Conservation (phyloP, 2,797 vertebrate species). For the Anguilla pacifica region DNA sequence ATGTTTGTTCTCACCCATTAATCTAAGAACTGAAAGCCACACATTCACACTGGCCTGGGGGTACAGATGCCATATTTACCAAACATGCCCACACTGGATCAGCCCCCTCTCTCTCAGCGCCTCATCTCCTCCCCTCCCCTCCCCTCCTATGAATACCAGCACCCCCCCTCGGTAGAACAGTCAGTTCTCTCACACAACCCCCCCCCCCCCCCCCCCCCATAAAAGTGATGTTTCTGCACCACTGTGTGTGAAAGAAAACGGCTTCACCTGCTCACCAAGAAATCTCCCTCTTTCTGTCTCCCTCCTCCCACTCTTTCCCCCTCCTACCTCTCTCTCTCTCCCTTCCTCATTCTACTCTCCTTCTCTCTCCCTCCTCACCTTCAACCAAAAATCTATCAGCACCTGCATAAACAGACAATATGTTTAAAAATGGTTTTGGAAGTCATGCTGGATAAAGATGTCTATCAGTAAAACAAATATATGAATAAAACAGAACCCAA, state of each 20-base stretch:
- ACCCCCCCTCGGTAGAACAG: not conserved
- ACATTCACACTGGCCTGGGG: slow-evolving; percentile 60
- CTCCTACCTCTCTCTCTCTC: not conserved
- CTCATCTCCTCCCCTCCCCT: not conserved
- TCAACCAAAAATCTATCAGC: not conserved
- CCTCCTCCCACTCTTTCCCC: not conserved
- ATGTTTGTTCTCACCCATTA: slow-evolving; percentile 73
- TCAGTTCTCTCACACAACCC: not conserved
- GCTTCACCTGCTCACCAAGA: slow-evolving; percentile 18
- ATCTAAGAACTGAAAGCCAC: slow-evolving; percentile 70
- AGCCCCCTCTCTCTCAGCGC: not conserved
- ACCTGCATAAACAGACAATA: not conserved
- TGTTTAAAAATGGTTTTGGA: not conserved
- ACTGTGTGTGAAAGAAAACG: slow-evolving; percentile 36
- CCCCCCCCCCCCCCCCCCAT: not conserved
- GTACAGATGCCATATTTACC: slow-evolving; percentile 72
- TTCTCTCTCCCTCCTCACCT: not conserved
- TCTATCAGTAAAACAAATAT: not conserved
- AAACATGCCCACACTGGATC: slow-evolving; percentile 67
- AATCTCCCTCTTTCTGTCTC: not conserved
- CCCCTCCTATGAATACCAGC: not conserved
- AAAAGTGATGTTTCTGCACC: not conserved
- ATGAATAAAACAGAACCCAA: not conserved
- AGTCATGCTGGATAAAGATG: not conserved
- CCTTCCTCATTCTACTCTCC: not conserved